phyloP scores from a whole-genome alignment of 1,140 invertebrate genomes.

The Cryptotermes secundus region DNA sequence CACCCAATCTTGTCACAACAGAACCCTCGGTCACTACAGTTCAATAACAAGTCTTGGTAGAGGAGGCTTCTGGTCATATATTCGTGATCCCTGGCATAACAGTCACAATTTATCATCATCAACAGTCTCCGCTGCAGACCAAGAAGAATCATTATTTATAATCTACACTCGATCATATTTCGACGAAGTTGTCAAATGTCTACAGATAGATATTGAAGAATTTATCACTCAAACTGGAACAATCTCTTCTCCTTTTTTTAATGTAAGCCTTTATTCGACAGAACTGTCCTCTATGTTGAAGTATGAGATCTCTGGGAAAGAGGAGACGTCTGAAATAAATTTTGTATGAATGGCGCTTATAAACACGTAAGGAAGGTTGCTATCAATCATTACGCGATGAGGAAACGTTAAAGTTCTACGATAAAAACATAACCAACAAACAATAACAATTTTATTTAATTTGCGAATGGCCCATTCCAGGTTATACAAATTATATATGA shows the following conservation, averaged over 20 bases:
- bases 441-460: too few relatives aligned
- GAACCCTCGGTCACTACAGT: too few relatives aligned
- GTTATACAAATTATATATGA: too few relatives aligned
- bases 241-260: neutral
- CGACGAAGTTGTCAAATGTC: neutral
- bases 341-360: neutral
- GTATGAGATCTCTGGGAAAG: neutral
- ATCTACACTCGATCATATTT: neutral
- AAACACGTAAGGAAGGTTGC: neutral
- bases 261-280: neutral
- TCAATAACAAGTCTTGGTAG: too few relatives aligned
- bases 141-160: neutral
- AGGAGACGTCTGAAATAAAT: neutral
- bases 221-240: neutral
- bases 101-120: neutral
- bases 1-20: too few relatives aligned
- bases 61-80: too few relatives aligned
- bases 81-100: neutral
- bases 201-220: neutral
- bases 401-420: neutral
- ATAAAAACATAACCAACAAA: too few relatives aligned
- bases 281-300: neutral
- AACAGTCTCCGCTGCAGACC: neutral
- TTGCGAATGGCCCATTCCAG: too few relatives aligned
- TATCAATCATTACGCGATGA: neutral